These are phyloP conservation scores for Paelopatides confundens DNA, from an alignment of 53 echinoderm and acorn worm genomes.

Conservation along the genomic window DNA sequence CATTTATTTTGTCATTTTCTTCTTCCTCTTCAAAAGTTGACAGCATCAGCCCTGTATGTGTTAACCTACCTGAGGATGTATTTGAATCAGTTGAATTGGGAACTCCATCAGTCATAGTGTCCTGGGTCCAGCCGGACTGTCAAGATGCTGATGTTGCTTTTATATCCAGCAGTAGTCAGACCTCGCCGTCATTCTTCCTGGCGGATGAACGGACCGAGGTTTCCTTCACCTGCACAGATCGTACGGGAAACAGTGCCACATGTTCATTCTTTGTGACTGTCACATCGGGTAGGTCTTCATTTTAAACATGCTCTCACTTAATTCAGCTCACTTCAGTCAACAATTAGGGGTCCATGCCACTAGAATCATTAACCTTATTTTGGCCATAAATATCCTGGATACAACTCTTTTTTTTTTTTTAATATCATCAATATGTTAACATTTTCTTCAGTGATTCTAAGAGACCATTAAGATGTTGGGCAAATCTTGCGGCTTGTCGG, in stretches of 20 bases:
- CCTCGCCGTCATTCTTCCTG: background rate
- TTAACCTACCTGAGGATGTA: background rate
- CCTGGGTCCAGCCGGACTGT: constrained; percentile 9
- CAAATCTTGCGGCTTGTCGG: no score
- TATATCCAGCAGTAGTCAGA: background rate
- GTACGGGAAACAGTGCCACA: background rate
- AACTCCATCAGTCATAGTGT: background rate
- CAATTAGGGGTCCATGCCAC: no score
- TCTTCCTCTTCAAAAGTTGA: background rate
- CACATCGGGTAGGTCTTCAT: constrained; percentile 27
- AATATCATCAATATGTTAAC: no score
- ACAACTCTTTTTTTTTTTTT: no score
- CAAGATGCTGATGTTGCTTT: constrained; percentile 6
- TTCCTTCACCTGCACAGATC: constrained; percentile 38
- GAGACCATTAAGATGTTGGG: no score
- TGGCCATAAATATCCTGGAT: no score
- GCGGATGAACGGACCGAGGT: background rate
- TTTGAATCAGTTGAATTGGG: constrained; percentile 16
- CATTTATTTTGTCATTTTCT: no score
- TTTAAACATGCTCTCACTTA: no score
- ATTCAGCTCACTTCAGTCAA: no score
- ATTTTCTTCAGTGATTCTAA: no score
- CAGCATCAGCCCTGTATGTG: background rate
- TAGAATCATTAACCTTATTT: no score
- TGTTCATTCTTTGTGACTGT: constrained; percentile 50